Evolutionary conservation across 92 coral and sea anemone species (phyloP), one percentile per base, ranked within the genome.

Genomic region (Epizoanthus ramosus): DNA sequence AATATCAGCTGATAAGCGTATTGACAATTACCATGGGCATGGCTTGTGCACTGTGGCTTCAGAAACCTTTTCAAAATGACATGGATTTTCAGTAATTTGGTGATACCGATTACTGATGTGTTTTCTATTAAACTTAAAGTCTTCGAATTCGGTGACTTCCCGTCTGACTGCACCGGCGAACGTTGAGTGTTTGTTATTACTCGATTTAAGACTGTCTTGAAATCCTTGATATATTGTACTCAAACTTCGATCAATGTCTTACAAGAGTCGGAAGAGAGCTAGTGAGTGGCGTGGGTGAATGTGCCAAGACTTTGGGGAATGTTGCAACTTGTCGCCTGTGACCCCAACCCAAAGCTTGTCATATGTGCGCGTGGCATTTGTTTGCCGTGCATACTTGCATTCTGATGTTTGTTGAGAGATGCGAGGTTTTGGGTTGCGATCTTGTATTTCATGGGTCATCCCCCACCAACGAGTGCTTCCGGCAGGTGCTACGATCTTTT

Each of bases 261-360:
- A 50, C 53, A 41, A 63, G 57, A 23, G 37, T 56, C 79, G 35
- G 58, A 74, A 75, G 54, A 12, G 61, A 61, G n/a, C n/a, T n/a
- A n/a, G 54, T 50, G 58, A 19, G 56, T 35, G 31, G 31, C 31
- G 0, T 28, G 16, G 33, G 63, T 75, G 60, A 75, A 75, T 28
- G 60, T 33, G 71, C 71, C 52, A 57, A 75, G 58, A 54, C 65
- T 53, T 74, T 74, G 41, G 63, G 21, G 65, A 58, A 58, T 50
- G 63, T 73, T 50, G 28, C 18, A 28, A 5, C 3, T 14, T 25
- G 43, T 50, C 61, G 52, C 8, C 52, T 43, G 28, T 21, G 35
- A 2, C 25, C 5, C 57, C 17, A 64, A 10, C 52, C 43, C 43
- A 6, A 28, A 6, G 43, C 28, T 2, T 75, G 52, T 15, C 79